These are phyloP conservation scores for Agriopis aurantiaria DNA, from an alignment of 2,888 invertebrate species.

Conservation along the genomic window DNA sequence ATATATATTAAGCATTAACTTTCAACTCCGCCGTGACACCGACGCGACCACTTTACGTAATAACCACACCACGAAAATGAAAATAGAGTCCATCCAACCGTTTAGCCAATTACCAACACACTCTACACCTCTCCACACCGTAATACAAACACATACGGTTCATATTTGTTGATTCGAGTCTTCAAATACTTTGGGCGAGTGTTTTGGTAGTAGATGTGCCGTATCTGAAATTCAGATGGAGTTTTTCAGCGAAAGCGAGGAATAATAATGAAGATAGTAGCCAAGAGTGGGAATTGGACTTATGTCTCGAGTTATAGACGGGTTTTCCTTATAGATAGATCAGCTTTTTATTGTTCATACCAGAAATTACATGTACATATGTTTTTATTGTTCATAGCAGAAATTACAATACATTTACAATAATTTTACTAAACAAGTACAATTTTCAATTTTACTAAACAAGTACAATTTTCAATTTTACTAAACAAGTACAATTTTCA, in stretches of 20 bases:
- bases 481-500: no score
- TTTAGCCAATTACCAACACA: slow-evolving; percentile 63
- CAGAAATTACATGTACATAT: no score
- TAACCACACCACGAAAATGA: slow-evolving; percentile 58
- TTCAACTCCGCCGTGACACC: slow-evolving; percentile 41
- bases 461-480: no score
- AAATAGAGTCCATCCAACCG: slow-evolving; percentile 63
- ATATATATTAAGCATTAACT: slow-evolving; percentile 4
- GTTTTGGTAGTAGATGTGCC: slow-evolving; percentile 59
- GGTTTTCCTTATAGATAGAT: neutral
- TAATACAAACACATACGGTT: slow-evolving; percentile 37
- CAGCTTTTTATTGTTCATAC: no score
- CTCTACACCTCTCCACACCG: neutral
- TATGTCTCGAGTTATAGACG: slow-evolving; percentile 5
- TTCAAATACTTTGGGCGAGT: slow-evolving; percentile 42
- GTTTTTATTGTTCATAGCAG: no score
- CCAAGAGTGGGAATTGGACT: slow-evolving; percentile 32
- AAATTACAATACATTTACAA: no score
- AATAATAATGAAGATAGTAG: slow-evolving; percentile 37
- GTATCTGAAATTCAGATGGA: slow-evolving; percentile 73
- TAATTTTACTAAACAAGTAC: no score
- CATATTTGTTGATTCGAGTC: slow-evolving; percentile 35
- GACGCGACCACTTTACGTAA: slow-evolving; percentile 47
- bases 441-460: no score
- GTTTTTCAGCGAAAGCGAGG: slow-evolving; percentile 57